Evolutionary conservation across 2,888 invertebrate genomes (phyloP).

Genomic region (Heliconius sara): DNA sequence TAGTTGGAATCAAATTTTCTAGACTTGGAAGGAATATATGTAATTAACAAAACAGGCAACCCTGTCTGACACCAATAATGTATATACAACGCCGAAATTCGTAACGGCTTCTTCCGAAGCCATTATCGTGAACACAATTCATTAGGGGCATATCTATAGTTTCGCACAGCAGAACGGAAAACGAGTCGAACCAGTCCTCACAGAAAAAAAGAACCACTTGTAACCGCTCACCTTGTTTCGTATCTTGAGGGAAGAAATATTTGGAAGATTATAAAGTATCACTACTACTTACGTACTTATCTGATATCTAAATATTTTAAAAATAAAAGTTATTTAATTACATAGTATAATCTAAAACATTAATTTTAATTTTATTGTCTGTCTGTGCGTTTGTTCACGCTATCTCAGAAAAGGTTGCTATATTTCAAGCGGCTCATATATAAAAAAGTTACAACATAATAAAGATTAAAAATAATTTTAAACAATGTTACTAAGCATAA

Average conservation of each 20-base stretch:
- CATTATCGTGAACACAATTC: conserved; percentile 34
- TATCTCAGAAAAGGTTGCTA: too few species aligned
- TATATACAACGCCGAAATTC: conserved; percentile 36
- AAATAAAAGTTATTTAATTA: too few species aligned
- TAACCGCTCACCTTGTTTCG: not conserved
- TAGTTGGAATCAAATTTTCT: not conserved
- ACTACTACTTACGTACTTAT: too few species aligned
- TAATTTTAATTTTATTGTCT: too few species aligned
- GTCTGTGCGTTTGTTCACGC: too few species aligned
- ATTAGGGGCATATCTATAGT: conserved; percentile 35
- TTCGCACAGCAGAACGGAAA: conserved; percentile 17
- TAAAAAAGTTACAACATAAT: too few species aligned
- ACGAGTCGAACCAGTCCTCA: conserved; percentile 9
- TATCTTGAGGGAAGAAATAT: not conserved
- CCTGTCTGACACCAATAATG: conserved; percentile 38
- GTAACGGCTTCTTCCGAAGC: conserved; percentile 39
- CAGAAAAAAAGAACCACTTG: not conserved
- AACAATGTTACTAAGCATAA: too few species aligned
- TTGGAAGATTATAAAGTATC: not conserved
- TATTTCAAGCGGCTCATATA: too few species aligned
- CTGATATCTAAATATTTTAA: too few species aligned
- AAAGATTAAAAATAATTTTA: too few species aligned
- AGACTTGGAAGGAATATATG: not conserved
- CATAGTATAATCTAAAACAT: too few species aligned
- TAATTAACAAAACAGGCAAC: conserved; percentile 13